Evolutionary conservation across 2,113 vertebrate genomes (phyloP), one percentile per base, ranked within the genome.

Genomic region (Chloropsis hardwickii): DNA sequence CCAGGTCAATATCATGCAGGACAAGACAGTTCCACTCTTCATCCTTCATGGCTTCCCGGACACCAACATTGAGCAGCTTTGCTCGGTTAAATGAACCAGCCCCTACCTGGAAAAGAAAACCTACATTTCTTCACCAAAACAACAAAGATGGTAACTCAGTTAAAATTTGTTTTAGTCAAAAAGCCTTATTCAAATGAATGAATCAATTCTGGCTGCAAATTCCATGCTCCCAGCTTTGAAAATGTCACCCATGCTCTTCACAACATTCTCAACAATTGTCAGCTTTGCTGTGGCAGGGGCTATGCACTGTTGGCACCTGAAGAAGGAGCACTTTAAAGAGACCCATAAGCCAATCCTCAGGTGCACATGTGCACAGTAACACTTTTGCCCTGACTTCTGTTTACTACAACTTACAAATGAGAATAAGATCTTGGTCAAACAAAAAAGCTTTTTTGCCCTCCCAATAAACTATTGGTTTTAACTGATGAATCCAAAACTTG

Each of bases 21-120:
- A 98, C 88, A 22, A 98, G 93, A 81, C 98, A 98, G 93, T 98
- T 97, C 98, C 98, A 98, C 71, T 98, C 97, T 25, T 98, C 96
- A 83, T 98, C 97, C 57, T 96, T 97, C 94, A 98, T 83, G 86
- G 98, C 98, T 45, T 98, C 98, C 47, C 97, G 93, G 80, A 98
- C 97, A 27, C 98, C 98, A 29, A 98, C 76, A 25, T 98, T 98
- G 21, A 98, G 97, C n/a, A 98, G 96, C 81, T 98, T 98, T 69
- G 98, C 98, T 82, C 97, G 85, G 88, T 98, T 98, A 89, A 98
- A 98, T 0, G 97, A 97, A 27, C 95, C 95, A 3, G 90, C 95
- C 48, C 98, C 98, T 24, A 87, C 95, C 98, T 98, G 80, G 40
- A 86, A 88, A 94, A 91, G 81, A 79, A 94, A 96, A 73, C 28